phyloP scores from a whole-genome alignment of 2,888 invertebrate species.

The Itoplectis maculator region DNA sequence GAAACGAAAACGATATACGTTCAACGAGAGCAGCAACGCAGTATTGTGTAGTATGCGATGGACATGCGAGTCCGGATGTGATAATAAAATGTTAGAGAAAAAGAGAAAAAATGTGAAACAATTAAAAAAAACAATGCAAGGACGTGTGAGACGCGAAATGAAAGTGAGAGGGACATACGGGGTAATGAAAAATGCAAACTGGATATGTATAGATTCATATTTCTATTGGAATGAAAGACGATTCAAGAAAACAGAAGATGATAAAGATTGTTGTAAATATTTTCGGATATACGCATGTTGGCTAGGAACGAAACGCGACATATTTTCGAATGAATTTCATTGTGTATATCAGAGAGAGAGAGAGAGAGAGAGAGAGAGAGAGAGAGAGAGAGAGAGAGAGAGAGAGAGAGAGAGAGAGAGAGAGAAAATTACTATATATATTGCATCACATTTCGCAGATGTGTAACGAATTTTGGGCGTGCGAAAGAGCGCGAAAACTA shows the following conservation, averaged over 20 bases:
- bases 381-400: background rate
- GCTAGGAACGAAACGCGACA: background rate
- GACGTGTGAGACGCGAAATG: conserved; percentile 6
- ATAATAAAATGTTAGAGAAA: conserved; percentile 48
- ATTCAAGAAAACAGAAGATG: background rate
- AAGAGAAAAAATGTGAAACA: conserved; percentile 6
- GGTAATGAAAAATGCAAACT: conserved; percentile 8
- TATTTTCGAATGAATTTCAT: conserved; percentile 3
- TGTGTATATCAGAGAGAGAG: background rate
- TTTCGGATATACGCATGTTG: background rate
- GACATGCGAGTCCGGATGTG: conserved; percentile 41
- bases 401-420: background rate
- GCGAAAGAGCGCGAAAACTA: conserved; percentile 18
- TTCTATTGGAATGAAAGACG: conserved; percentile 19
- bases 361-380: background rate
- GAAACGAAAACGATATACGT: too few species aligned
- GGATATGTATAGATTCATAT: conserved; percentile 35
- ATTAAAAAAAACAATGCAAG: background rate
- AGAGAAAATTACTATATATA: background rate
- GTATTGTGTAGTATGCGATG: conserved; percentile 23
- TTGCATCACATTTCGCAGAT: conserved; percentile 19
- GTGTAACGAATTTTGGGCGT: background rate
- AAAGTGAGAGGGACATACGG: conserved; percentile 42
- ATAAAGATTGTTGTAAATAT: conserved; percentile 17
- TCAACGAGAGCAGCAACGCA: conserved; percentile 8